A percentile compares a stretch with the other conserved stretches of the same genome.
Evolutionary conservation across 2,888 invertebrate species (phyloP).

Genomic region (Monoplex corrugatus): DNA sequence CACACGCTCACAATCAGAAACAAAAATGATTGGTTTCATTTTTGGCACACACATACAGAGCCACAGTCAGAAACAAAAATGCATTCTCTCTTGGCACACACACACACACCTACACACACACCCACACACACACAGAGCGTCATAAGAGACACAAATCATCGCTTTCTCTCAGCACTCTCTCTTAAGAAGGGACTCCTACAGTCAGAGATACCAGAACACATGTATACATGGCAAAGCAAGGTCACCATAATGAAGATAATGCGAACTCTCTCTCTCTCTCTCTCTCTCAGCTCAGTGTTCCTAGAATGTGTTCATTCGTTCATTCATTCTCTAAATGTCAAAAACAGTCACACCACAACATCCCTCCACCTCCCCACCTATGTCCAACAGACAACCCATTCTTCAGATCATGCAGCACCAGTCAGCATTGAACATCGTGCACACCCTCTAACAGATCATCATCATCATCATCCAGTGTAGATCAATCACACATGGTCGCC

Average conservation of each 20-base stretch:
- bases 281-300: background rate
- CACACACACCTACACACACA: background rate
- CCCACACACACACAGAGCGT: background rate
- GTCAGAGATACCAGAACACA: too few relatives aligned
- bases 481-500: background rate
- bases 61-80: background rate
- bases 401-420: too few relatives aligned
- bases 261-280: background rate
- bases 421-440: too few relatives aligned
- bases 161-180: background rate
- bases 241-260: background rate
- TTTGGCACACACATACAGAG: background rate
- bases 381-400: too few relatives aligned
- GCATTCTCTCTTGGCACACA: background rate
- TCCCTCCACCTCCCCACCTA: background rate
- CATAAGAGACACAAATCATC: background rate
- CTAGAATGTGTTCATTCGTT: background rate
- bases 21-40: too few relatives aligned
- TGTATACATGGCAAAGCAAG: background rate
- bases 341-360: background rate
- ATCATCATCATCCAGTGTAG: background rate
- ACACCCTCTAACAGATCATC: too few relatives aligned
- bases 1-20: background rate
- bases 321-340: background rate
- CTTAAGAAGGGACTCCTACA: too few relatives aligned